Evolutionary conservation across 2,113 vertebrate species (phyloP).

Genomic region (Anser brachyrhynchus): DNA sequence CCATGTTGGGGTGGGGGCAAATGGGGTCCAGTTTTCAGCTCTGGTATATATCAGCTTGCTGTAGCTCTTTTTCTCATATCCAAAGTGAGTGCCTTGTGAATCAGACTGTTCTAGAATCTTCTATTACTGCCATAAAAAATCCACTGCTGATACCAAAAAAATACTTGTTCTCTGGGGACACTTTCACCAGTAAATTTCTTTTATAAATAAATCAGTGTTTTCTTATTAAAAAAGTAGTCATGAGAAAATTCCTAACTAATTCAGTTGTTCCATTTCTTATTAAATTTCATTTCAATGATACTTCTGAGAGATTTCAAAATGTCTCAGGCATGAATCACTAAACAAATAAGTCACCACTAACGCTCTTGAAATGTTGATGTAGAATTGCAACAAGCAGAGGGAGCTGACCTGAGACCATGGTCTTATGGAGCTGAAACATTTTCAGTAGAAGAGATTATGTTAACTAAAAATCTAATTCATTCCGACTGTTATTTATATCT

Average conservation of each 20-base stretch:
- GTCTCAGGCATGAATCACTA: neutral
- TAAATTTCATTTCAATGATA: neutral
- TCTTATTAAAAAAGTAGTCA: neutral
- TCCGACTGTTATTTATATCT: neutral
- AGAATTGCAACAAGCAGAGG: neutral
- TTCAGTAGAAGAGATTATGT: neutral
- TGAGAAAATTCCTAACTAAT: neutral
- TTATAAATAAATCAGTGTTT: neutral
- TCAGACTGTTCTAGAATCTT: neutral
- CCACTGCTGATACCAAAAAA: neutral
- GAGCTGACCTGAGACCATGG: neutral
- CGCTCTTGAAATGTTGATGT: neutral
- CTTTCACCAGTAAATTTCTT: neutral
- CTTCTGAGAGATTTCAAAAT: neutral
- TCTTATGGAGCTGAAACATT: neutral
- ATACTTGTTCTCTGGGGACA: neutral
- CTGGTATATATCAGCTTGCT: neutral
- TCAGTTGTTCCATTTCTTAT: neutral
- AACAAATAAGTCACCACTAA: neutral
- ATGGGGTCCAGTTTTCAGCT: neutral
- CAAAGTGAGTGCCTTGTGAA: neutral
- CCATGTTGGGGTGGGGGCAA: neutral
- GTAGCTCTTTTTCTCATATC: neutral
- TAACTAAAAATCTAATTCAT: neutral
- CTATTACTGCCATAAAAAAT: neutral